A percentile compares a stretch with the other conserved stretches of the same genome.
Conservation (phyloP, 2,888 invertebrate genomes). For the Apamea crenata region DNA sequence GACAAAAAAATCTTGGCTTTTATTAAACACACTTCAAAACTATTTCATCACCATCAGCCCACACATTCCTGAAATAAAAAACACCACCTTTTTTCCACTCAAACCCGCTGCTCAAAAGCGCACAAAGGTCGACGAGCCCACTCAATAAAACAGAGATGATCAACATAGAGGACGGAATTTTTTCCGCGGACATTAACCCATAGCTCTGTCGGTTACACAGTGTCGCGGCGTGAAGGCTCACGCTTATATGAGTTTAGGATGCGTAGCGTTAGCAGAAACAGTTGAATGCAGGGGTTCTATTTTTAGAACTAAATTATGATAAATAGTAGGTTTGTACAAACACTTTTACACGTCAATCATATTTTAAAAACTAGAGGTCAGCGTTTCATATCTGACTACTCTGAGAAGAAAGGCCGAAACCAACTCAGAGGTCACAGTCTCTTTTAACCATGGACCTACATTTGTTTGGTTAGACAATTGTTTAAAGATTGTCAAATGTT, state of each 20-base stretch:
- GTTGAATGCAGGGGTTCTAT: background rate
- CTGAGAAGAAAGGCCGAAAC: no score
- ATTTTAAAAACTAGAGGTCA: no score
- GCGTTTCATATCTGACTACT: no score
- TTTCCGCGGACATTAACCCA: constrained; percentile 50
- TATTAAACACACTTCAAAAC: background rate
- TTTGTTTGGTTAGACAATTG: background rate
- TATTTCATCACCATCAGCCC: background rate
- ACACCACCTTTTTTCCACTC: background rate
- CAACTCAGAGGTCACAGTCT: no score
- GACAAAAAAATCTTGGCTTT: background rate
- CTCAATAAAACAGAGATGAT: constrained; percentile 49
- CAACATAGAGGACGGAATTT: constrained; percentile 38
- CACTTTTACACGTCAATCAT: no score
- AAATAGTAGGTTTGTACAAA: no score
- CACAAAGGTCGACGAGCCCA: constrained; percentile 31
- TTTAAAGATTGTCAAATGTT: background rate
- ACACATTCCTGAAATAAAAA: constrained; percentile 14
- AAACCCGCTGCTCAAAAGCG: constrained; percentile 8
- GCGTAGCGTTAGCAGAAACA: constrained; percentile 62
- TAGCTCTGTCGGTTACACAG: constrained; percentile 51
- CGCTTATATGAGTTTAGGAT: constrained; percentile 70
- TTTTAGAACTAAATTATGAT: constrained; percentile 12
- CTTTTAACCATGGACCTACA: no score
- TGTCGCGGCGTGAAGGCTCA: constrained; percentile 61